These are phyloP conservation scores for Torymus aiolomorphi DNA, from an alignment of 2,888 invertebrate genomes.

Conservation along the genomic window DNA sequence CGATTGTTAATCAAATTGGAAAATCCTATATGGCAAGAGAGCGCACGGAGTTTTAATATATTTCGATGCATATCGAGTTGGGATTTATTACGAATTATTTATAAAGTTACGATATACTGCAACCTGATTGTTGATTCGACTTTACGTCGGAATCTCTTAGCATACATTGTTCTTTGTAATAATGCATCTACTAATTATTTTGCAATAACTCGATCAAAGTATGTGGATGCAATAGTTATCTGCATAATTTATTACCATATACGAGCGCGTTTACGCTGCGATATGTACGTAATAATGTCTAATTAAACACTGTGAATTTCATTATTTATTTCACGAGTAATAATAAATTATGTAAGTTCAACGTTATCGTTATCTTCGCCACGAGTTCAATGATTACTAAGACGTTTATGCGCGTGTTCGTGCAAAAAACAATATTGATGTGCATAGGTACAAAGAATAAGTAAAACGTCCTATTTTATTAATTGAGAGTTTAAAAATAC, in stretches of 20 bases:
- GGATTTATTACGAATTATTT: conserved; percentile 8
- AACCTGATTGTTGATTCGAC: neutral
- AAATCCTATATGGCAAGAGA: neutral
- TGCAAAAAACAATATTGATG: neutral
- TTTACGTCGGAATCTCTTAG: conserved; percentile 22
- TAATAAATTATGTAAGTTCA: conserved; percentile 37
- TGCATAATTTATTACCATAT: conserved; percentile 19
- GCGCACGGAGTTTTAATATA: neutral
- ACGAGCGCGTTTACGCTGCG: no score
- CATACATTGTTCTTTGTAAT: conserved; percentile 16
- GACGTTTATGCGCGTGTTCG: conserved; percentile 20
- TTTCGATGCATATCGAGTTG: neutral
- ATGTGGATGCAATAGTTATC: conserved; percentile 23
- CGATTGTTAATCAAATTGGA: conserved; percentile 19
- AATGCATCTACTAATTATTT: conserved; percentile 43
- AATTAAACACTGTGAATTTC: conserved; percentile 37
- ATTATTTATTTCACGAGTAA: conserved; percentile 25
- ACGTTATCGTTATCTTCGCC: conserved; percentile 27
- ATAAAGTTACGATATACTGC: neutral
- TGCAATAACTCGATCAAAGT: conserved; percentile 44
- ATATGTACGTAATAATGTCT: conserved; percentile 33
- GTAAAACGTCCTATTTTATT: no score
- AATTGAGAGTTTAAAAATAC: no score
- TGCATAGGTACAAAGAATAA: neutral
- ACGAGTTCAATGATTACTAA: conserved; percentile 27